Base-by-base conservation (phyloP, 2,888 invertebrate species). In the Drosophila emarginata region DNA sequence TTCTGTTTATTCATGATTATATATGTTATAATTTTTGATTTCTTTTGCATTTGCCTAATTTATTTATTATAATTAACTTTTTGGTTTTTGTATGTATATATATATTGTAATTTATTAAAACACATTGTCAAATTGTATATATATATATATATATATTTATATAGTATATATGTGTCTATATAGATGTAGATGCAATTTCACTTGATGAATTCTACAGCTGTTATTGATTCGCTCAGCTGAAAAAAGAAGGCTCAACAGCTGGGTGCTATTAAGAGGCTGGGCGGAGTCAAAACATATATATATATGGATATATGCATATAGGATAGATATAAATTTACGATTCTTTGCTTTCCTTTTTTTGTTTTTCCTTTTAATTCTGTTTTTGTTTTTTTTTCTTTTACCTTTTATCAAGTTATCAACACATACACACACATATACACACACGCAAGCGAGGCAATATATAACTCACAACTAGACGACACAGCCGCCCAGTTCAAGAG, bases 401-500 rank as follows among this genome's bases (percentile, higher is more conserved):
- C 11, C 11, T 5, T 11, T 4, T 11, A n/a, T n/a, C n/a, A n/a
- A n/a, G n/a, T n/a, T n/a, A n/a, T n/a, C n/a, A 45, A 11, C 15
- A 45, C 18, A 45, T 14, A 37, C 39, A 37, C 37, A n/a, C 37
- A 39, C 39, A 14, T 3, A 39, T 12, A 39, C 14, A 11, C 32
- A 2, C 32, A 9, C 32, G 9, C 39, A 2, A 14, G 14, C 4
- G 18, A 14, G 6, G 15, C 4, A 21, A 45, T 45, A 45, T 45
- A 45, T 18, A 45, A 45, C 45, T 21, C 21, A 45, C 18, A 45
- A 18, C 39, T 39, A 21, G 21, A 45, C 83, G 21, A 45, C 83
- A 80, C 72, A 81, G 83, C 65, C 62, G 36, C 21, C 37, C 36
- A 73, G 85, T 81, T 82, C 82, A 81, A 79, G 85, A 85, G 79